A percentile compares a stretch with the other conserved stretches of the same genome.
Evolutionary conservation across 2,888 invertebrate genomes (phyloP).

Genomic region (Diloba caeruleocephala): DNA sequence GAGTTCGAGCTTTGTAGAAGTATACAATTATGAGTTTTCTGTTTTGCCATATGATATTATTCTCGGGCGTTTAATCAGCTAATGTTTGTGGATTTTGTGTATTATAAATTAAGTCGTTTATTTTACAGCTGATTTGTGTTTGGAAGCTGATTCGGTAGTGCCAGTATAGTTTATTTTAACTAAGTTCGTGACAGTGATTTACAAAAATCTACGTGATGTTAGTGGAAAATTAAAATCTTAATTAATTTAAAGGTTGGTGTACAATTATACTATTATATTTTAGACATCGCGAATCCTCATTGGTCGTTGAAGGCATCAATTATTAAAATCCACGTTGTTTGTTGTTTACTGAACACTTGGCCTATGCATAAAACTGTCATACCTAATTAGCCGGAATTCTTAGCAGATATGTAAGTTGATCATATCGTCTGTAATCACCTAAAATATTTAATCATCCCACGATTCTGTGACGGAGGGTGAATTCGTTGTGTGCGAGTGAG

Average conservation of each 20-base stretch:
- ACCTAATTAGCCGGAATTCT: constrained; percentile 13
- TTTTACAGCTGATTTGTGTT: constrained; percentile 60
- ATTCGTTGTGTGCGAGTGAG: constrained; percentile 74
- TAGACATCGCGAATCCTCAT: too few relatives aligned
- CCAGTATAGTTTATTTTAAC: constrained; percentile 74
- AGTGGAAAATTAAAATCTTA: constrained; percentile 72
- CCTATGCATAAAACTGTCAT: background rate
- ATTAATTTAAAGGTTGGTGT: constrained; percentile 70
- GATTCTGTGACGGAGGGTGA: constrained; percentile 77
- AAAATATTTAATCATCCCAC: constrained; percentile 88
- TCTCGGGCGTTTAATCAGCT: constrained; percentile 52
- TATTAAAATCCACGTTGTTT: background rate
- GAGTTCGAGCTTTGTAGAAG: constrained; percentile 83
- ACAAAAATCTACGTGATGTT: constrained; percentile 75
- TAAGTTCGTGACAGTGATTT: constrained; percentile 78
- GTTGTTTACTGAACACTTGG: background rate
- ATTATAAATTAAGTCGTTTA: constrained; percentile 47
- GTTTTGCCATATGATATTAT: constrained; percentile 60
- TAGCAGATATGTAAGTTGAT: constrained; percentile 39
- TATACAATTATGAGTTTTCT: constrained; percentile 72
- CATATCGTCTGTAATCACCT: constrained; percentile 72
- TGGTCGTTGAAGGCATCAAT: too few relatives aligned
- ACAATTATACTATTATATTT: background rate
- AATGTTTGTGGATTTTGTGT: constrained; percentile 67
- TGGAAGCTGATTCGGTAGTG: constrained; percentile 75